Evolutionary conservation across 1,140 invertebrate genomes (phyloP), one percentile per base, ranked within the genome.

Genomic region (Antheraea mylitta): DNA sequence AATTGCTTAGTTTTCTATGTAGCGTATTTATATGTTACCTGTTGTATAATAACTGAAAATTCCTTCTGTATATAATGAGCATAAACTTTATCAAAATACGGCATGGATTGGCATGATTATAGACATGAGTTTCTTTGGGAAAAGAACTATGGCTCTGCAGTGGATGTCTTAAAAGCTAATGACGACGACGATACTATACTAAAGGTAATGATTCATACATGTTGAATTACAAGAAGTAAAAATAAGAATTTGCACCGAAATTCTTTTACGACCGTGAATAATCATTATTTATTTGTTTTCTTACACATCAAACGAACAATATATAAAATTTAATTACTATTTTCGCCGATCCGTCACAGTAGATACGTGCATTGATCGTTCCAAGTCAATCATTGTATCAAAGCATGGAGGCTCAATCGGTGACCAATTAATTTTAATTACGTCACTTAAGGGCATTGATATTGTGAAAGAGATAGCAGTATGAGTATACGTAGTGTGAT

Each of bases 381-480:
- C 45, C 45, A 13, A 36, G 7, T 18, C 64, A 65, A 65, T 65
- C 64, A 65, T 48, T 11, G 38, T 19, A 38, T 65, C 37, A 65
- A 38, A 48, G 38, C 64, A 18, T 65, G 38, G 37, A 38, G 13
- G 8, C 64, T 65, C 64, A 65, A 65, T 65, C 38, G 64, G n/a
- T 19, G 16, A 48, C 38, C 64, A 65, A 65, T 65, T 38, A 65
- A 19, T 18, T 18, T 65, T 65, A 65, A 65, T 65, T 65, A 53
- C 38, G n/a, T 18, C 37, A 64, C 36, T 64, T 42, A 53, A 53
- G 37, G 64, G 45, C 45, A 36, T 63, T 7, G 61, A 36, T 53
- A 53, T 53, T 6, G 6, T 53, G 16, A 63, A n/a, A 18, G 61
- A 16, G 61, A 63, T 37, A 63, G 19, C 7, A 16, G 37, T 63